phyloP scores from a whole-genome alignment of 2,888 invertebrate genomes.

The Thelaira solivaga region DNA sequence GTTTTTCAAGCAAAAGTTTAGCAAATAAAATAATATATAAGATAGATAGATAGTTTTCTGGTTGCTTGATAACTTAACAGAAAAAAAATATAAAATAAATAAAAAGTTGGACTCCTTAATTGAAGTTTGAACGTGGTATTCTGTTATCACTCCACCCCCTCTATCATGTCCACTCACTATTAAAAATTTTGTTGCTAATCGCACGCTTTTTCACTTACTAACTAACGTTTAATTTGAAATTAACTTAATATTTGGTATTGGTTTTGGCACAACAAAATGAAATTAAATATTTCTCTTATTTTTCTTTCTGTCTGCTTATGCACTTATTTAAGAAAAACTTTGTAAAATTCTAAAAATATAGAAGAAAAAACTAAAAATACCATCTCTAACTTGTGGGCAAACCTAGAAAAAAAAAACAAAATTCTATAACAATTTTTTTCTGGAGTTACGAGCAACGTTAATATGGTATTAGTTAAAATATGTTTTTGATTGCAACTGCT shows the following conservation, averaged over 20 bases:
- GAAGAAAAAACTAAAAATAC: not conserved
- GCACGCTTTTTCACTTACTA: not conserved
- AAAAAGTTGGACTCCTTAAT: constrained; percentile 51
- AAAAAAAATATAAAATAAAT: not conserved
- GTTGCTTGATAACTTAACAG: not conserved
- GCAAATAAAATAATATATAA: not conserved
- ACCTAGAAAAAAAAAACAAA: not conserved
- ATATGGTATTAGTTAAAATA: too few species aligned
- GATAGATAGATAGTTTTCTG: not conserved
- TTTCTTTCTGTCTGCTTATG: not conserved
- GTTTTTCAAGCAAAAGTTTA: not conserved
- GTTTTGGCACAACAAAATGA: constrained; percentile 25
- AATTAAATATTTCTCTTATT: constrained; percentile 19
- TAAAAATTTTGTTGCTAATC: not conserved
- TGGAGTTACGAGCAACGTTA: too few species aligned
- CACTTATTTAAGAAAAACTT: constrained; percentile 21
- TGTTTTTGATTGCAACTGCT: too few species aligned
- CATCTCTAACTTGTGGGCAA: not conserved
- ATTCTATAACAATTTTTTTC: too few species aligned
- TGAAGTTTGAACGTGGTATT: constrained; percentile 48
- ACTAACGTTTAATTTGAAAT: constrained; percentile 35
- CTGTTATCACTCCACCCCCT: not conserved
- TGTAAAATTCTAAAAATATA: too few species aligned
- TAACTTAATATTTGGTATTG: constrained; percentile 48
- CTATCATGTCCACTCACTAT: too few species aligned